A percentile compares a stretch with the other conserved stretches of the same genome.
phyloP scores from a whole-genome alignment of 2,888 invertebrate species.

The Listrodromus nycthemerus region DNA sequence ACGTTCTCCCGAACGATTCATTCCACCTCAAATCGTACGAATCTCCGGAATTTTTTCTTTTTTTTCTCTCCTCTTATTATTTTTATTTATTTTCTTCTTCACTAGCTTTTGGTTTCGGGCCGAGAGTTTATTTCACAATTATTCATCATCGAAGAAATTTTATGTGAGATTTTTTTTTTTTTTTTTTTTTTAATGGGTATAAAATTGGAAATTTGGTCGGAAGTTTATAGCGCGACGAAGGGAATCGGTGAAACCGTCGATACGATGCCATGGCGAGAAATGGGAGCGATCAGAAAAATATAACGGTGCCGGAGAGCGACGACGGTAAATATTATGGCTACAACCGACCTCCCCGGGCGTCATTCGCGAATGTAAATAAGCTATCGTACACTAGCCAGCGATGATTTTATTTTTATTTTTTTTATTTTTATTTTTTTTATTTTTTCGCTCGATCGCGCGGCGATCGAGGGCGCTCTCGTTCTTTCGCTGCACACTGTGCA shows the following conservation, averaged over 20 bases:
- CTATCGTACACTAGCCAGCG: conserved; percentile 32
- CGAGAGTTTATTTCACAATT: not conserved
- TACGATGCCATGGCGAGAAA: not conserved
- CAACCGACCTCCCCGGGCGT: conserved; percentile 52
- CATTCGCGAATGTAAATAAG: conserved; percentile 66
- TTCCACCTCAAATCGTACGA: not conserved
- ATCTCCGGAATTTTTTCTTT: conserved; percentile 7
- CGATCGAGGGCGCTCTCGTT: conserved; percentile 16
- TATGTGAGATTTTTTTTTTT: not conserved
- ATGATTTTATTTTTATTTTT: conserved; percentile 31
- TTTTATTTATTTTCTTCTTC: not conserved
- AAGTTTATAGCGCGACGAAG: not conserved
- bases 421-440: not conserved
- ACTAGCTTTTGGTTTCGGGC: not conserved
- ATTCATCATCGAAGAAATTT: not conserved
- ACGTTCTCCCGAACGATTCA: conserved; percentile 14
- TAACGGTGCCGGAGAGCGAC: conserved; percentile 4
- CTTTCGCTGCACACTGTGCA: conserved; percentile 6
- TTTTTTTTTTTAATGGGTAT: not conserved
- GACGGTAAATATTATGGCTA: conserved; percentile 68
- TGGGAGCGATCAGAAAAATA: conserved; percentile 45
- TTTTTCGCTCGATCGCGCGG: conserved; percentile 26
- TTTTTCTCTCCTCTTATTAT: not conserved
- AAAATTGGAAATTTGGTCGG: not conserved
- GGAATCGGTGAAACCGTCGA: conserved; percentile 5